A percentile compares a stretch with the other conserved stretches of the same genome.
Conservation (phyloP, 2,888 invertebrate species). For the Branchellion lobata region DNA sequence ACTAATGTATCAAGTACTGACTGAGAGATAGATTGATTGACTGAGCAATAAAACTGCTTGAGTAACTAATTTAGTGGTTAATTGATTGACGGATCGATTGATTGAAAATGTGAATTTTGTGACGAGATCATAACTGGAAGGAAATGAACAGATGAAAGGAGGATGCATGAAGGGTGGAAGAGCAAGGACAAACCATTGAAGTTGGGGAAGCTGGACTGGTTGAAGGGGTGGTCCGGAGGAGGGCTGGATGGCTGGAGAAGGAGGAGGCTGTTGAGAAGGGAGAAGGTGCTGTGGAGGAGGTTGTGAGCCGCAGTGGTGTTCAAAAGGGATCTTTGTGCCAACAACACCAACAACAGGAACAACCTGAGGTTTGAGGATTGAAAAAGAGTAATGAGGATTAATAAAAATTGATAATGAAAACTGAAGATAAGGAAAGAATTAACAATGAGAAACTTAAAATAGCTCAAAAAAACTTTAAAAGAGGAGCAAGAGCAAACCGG, state of each 20-base stretch:
- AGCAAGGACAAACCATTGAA: conserved; percentile 63
- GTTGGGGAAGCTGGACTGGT: conserved; percentile 3
- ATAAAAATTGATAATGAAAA: neutral
- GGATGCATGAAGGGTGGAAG: conserved; percentile 55
- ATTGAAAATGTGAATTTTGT: no score
- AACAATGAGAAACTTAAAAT: neutral
- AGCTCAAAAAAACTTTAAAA: neutral
- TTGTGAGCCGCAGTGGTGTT: conserved; percentile 55
- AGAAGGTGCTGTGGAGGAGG: conserved; percentile 59
- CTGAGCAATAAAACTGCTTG: no score
- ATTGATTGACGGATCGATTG: no score
- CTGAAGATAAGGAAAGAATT: neutral
- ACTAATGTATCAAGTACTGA: no score
- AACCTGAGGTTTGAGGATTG: conserved; percentile 66
- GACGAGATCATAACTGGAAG: no score
- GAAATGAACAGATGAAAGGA: no score
- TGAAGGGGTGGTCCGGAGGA: no score
- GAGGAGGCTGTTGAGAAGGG: conserved; percentile 64
- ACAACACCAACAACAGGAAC: conserved; percentile 80
- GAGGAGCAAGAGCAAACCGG: conserved; percentile 66
- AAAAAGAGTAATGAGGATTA: neutral
- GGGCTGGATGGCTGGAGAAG: no score
- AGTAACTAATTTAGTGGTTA: no score
- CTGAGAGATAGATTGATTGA: no score
- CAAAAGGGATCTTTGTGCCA: conserved; percentile 76